Conservation (phyloP, 2,113 vertebrate species). For the Planiliza haematocheilus region DNA sequence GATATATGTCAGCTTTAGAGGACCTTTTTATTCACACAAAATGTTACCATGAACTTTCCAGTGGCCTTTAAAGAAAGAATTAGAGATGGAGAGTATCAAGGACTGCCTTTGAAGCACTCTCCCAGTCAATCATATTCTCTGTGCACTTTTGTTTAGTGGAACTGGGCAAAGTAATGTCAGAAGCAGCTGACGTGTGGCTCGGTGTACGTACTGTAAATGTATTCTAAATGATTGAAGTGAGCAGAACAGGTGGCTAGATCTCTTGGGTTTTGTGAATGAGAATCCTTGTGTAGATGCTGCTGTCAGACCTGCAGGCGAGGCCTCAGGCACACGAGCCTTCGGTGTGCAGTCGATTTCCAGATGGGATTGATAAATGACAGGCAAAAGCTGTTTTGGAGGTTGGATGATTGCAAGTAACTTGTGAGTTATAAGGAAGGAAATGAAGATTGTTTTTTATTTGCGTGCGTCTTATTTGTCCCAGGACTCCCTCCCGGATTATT, state of each 20-base stretch:
- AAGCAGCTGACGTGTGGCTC: background rate
- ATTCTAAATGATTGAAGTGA: constrained; percentile 6
- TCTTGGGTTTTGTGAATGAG: constrained; percentile 26
- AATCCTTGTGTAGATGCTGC: constrained; percentile 35
- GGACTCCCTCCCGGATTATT: constrained; percentile 16
- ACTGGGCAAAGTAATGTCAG: background rate
- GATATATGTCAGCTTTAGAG: too few species aligned
- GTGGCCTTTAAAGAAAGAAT: too few species aligned
- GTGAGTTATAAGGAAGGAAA: background rate
- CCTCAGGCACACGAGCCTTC: constrained; percentile 37
- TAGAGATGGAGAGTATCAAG: too few species aligned
- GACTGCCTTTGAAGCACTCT: too few species aligned
- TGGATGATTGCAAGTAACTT: constrained; percentile 11
- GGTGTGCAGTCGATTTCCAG: constrained; percentile 12
- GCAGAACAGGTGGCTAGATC: constrained; percentile 46
- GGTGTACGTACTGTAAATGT: background rate
- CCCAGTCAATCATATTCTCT: too few species aligned
- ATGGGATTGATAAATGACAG: constrained; percentile 14
- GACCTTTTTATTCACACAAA: too few species aligned
- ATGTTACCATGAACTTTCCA: too few species aligned
- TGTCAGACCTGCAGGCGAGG: constrained; percentile 59
- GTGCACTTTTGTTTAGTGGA: too few species aligned
- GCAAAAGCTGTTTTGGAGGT: background rate
- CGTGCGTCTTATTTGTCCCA: constrained; percentile 13
- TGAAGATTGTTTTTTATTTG: background rate